Conservation (phyloP, 2,797 vertebrate species). For the Alauda arvensis region DNA sequence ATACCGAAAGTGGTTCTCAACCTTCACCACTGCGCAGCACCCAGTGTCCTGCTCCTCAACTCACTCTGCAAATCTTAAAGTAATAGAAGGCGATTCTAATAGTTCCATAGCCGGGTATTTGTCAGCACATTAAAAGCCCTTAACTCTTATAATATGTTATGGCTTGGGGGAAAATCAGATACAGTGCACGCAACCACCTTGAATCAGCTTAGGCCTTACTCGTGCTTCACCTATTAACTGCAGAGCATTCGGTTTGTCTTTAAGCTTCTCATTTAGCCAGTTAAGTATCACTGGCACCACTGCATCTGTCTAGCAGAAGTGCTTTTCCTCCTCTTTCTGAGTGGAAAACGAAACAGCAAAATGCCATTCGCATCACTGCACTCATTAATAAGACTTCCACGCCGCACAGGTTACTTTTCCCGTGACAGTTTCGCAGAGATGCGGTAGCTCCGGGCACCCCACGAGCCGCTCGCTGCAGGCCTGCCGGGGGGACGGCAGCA, state of each 20-base stretch:
- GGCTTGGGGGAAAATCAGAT: background rate
- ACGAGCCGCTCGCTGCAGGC: background rate
- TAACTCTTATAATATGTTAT: background rate
- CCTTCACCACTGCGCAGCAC: background rate
- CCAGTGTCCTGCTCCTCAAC: background rate
- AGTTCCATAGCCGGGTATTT: background rate
- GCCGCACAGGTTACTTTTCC: background rate
- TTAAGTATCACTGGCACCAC: background rate
- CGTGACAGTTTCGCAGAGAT: background rate
- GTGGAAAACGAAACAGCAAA: background rate
- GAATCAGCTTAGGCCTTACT: background rate
- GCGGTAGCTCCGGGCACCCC: background rate
- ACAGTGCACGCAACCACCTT: background rate
- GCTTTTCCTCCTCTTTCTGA: background rate
- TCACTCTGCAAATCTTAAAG: background rate
- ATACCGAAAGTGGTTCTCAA: background rate
- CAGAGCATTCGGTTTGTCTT: background rate
- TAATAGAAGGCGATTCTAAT: background rate
- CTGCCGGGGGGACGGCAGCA: background rate
- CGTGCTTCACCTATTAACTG: background rate
- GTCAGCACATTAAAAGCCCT: background rate
- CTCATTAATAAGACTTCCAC: background rate
- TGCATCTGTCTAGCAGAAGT: background rate
- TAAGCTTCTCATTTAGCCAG: background rate
- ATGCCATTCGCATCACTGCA: accelerated